These are phyloP conservation scores for Magallana gigas DNA, from an alignment of 1,140 invertebrate genomes.

Conservation along the genomic window DNA sequence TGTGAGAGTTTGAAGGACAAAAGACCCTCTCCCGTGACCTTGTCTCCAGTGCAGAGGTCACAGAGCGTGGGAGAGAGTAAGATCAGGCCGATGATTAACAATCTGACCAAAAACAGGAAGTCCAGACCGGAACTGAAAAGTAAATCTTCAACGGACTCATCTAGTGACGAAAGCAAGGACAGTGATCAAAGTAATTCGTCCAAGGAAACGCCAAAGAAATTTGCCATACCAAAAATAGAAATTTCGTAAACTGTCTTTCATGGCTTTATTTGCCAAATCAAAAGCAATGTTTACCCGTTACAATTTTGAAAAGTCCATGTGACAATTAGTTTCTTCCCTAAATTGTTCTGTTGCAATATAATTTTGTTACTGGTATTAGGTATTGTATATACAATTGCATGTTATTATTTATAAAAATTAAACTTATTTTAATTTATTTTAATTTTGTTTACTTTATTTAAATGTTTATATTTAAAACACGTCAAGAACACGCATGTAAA, in stretches of 20 bases:
- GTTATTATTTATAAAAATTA: neutral
- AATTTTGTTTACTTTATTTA: neutral
- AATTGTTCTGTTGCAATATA: constrained; percentile 8
- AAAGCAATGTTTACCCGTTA: neutral
- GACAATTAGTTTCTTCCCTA: neutral
- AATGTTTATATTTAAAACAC: too few relatives aligned
- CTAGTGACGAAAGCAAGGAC: constrained; percentile 5
- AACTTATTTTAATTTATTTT: neutral
- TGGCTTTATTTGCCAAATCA: neutral
- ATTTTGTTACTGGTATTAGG: constrained; percentile 17
- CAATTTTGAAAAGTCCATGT: neutral
- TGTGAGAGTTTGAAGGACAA: constrained; percentile 52
- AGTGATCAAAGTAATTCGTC: constrained; percentile 15
- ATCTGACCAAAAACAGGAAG: neutral
- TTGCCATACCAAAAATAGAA: constrained; percentile 7
- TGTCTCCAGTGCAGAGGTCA: constrained; percentile 3
- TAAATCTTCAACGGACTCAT: constrained; percentile 12
- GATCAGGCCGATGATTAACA: neutral
- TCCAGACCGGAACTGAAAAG: neutral
- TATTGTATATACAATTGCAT: neutral
- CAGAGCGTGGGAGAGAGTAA: constrained; percentile 9
- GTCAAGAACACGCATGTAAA: too few relatives aligned
- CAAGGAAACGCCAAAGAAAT: constrained; percentile 1
- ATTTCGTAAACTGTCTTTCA: constrained; percentile 21
- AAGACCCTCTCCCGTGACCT: neutral